phyloP scores from a whole-genome alignment of 2,797 vertebrate genomes.

The Melanitta fusca region DNA sequence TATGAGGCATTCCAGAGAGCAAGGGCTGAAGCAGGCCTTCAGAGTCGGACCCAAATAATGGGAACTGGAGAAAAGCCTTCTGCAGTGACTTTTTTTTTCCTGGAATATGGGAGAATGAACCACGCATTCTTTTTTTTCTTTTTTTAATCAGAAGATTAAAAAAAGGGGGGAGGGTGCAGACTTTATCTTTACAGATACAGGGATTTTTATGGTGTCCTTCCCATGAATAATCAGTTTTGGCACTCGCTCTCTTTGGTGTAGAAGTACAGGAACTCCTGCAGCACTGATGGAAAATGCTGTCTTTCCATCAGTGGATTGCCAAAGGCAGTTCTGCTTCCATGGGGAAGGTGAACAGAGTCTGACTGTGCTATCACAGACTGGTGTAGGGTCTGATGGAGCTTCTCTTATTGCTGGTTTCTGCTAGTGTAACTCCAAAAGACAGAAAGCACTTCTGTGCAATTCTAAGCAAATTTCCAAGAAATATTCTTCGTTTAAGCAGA shows the following conservation, averaged over 20 bases:
- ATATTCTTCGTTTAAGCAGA: not conserved
- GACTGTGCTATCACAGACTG: fast-evolving
- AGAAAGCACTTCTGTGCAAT: not conserved
- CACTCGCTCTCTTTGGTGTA: not conserved
- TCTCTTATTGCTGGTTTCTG: fast-evolving
- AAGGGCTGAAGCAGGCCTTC: not conserved
- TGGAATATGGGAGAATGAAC: not conserved
- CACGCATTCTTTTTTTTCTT: not conserved
- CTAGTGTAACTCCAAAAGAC: not conserved
- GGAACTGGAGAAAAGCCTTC: not conserved
- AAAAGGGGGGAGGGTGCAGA: not conserved
- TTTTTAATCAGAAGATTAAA: not conserved
- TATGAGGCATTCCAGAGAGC: not conserved
- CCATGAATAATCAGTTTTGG: not conserved
- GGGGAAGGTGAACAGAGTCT: fast-evolving
- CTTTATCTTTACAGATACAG: not conserved
- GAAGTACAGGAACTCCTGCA: not conserved
- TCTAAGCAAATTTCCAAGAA: not conserved
- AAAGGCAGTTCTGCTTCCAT: fast-evolving
- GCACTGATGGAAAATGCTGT: not conserved
- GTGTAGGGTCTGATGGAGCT: not conserved
- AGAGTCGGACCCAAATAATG: fast-evolving
- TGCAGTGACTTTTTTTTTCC: not conserved
- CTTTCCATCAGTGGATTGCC: not conserved
- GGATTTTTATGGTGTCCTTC: not conserved